These are phyloP conservation scores for Steatornis caripensis DNA, from an alignment of 2,113 vertebrate species.

Conservation along the genomic window DNA sequence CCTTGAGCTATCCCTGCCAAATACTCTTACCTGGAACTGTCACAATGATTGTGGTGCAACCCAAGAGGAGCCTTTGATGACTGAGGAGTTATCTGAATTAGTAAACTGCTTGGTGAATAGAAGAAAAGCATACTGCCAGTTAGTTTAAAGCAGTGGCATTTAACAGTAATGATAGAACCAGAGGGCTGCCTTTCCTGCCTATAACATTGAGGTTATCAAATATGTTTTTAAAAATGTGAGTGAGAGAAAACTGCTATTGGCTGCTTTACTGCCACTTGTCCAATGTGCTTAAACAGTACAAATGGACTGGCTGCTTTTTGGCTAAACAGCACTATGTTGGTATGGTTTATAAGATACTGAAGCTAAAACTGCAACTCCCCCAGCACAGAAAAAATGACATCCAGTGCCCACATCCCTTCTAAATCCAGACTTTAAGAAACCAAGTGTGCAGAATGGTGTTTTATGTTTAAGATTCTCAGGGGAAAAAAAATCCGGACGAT, in stretches of 20 bases:
- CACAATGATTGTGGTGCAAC: conserved; percentile 37
- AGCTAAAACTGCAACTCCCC: not conserved
- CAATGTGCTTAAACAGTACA: not conserved
- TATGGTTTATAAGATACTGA: not conserved
- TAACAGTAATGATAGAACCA: not conserved
- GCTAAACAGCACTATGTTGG: not conserved
- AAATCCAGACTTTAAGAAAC: not conserved
- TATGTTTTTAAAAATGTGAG: not conserved
- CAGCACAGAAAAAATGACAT: not conserved
- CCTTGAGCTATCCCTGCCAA: conserved; percentile 61
- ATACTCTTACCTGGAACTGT: conserved; percentile 63
- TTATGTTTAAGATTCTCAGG: not conserved
- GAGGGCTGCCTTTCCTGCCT: not conserved
- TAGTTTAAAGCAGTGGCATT: not conserved
- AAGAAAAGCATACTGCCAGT: conserved; percentile 30
- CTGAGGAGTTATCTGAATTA: conserved; percentile 25
- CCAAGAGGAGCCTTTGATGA: conserved; percentile 18
- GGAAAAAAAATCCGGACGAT: not conserved
- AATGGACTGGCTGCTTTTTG: not conserved
- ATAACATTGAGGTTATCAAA: not conserved
- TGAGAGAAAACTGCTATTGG: not conserved
- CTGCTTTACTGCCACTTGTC: not conserved
- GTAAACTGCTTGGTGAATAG: conserved; percentile 25
- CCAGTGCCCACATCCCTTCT: not conserved
- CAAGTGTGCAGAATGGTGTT: not conserved